Conservation (phyloP, 1,140 invertebrate genomes). For the Euglossa dilemma region DNA sequence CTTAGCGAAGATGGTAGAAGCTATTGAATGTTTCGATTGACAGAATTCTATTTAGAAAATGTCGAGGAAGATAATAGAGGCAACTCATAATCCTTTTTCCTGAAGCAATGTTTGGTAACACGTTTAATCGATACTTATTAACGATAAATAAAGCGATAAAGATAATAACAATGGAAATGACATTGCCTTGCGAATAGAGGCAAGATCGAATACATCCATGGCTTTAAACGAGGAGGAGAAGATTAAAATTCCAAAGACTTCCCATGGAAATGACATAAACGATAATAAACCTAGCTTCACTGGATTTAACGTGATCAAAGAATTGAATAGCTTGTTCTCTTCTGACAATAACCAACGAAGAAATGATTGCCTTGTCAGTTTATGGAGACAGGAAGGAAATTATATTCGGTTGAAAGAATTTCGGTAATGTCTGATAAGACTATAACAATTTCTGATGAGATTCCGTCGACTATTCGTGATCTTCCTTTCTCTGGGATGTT, state of each 20-base stretch:
- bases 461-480: not conserved
- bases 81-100: too few relatives aligned
- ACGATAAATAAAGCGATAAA: too few relatives aligned
- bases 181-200: too few relatives aligned
- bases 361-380: not conserved
- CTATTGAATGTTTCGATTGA: too few relatives aligned
- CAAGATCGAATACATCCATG: too few relatives aligned
- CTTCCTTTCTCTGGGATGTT: not conserved
- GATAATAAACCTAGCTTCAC: not conserved
- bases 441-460: slow-evolving; percentile 17
- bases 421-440: slow-evolving; percentile 22
- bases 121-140: too few relatives aligned
- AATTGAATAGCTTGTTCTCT: not conserved
- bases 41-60: too few relatives aligned
- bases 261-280: not conserved
- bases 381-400: not conserved
- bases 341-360: not conserved
- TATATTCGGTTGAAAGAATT: not conserved
- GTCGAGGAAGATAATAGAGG: too few relatives aligned
- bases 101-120: too few relatives aligned
- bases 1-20: too few relatives aligned
- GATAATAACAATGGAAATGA: too few relatives aligned
- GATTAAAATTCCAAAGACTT: not conserved
- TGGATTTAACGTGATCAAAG: not conserved
- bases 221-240: too few relatives aligned